Evolutionary conservation across 2,888 invertebrate genomes (phyloP), one percentile per base, ranked within the genome.

Genomic region (Aplocera efformata): DNA sequence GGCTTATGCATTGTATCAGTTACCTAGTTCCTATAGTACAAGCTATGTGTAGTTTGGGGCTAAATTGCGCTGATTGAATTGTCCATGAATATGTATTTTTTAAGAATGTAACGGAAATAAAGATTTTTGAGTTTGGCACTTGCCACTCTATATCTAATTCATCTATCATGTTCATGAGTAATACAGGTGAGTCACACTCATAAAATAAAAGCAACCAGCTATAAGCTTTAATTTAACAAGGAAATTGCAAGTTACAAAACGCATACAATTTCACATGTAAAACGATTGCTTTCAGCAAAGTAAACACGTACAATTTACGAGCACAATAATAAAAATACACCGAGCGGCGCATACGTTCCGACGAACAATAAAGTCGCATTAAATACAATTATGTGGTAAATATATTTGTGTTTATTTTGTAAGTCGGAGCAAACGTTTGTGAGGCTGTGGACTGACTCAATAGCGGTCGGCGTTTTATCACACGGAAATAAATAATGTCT

Each of bases 391-490:
- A 83, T 80, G 66, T 61, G 65, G 66, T 67, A 72, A 68, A 81
- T 82, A 76, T 83, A 81, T 79, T 72, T 72, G 71, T 80, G 79
- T 82, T 81, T 81, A 76, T 81, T 81, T 74, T 78, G 79, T 74
- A 72, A 78, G 75, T 70, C 69, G 68, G 72, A 67, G 75, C 64
- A 52, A 70, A 72, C 63, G 72, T 72, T 72, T 71, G 74, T 55
- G 56, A 39, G 50, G 23, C 31, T 24, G 21, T 10, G 56, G 53
- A 27, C 3, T 32, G 54, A 57, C 50, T 1, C 6, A 40, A 3
- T 20, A 21, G 56, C 27, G 29, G 0, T 0, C 50, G 67, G 60
- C 63, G 44, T 28, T 36, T 10, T 31, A 13, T 11, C 21, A 7
- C 20, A 7, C 21, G 13, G 7, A n/a, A 29, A 9, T 8, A 26